A percentile compares a stretch with the other conserved stretches of the same genome.
These are phyloP conservation scores for Mycetomoellerius zeteki DNA, from an alignment of 1,140 invertebrate genomes.

Conservation along the genomic window DNA sequence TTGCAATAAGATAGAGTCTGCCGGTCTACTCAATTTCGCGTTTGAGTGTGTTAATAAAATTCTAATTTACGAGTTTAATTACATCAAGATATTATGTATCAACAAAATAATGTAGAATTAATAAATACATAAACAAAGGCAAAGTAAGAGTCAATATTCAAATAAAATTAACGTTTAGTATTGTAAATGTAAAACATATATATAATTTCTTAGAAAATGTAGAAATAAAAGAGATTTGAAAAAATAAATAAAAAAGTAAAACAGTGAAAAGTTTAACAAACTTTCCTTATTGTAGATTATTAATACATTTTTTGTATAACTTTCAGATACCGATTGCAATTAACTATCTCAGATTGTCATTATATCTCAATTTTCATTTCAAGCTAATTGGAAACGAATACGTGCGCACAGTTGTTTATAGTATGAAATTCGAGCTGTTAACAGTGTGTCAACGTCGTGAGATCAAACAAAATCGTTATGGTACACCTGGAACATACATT, in stretches of 20 bases:
- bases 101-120: neutral
- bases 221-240: neutral
- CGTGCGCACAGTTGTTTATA: slow-evolving; percentile 1
- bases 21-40: slow-evolving; percentile 1
- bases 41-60: neutral
- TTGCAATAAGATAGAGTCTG: slow-evolving; percentile 19
- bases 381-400: neutral
- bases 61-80: neutral
- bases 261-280: neutral
- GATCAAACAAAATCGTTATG: slow-evolving; percentile 10
- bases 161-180: no score
- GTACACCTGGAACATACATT: neutral
- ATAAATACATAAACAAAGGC: no score
- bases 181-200: no score
- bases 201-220: no score
- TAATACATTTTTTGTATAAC: neutral
- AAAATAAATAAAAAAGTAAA: neutral
- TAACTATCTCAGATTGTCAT: neutral
- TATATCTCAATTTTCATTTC: neutral
- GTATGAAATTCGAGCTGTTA: slow-evolving; percentile 1
- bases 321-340: neutral
- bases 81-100: neutral
- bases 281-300: neutral
- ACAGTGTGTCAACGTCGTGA: slow-evolving; percentile 1
- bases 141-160: no score